phyloP scores from a whole-genome alignment of 2,888 invertebrate species.

The Calliopum simillimum region DNA sequence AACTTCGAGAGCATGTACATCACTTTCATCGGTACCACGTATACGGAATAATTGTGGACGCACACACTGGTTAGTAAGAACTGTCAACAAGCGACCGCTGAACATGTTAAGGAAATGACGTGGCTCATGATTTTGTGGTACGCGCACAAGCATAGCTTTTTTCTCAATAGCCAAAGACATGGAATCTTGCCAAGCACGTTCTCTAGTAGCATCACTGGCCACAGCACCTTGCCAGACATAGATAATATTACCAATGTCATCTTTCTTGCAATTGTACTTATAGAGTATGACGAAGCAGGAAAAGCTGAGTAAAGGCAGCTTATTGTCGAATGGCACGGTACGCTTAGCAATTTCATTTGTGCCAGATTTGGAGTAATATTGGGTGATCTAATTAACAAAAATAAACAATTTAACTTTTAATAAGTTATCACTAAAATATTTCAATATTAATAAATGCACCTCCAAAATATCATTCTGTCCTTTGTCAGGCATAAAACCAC shows the following conservation, averaged over 20 bases:
- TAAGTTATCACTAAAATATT: not conserved
- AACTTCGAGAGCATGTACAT: slow-evolving; percentile 76
- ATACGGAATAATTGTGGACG: slow-evolving; percentile 75
- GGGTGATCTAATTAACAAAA: slow-evolving; percentile 42
- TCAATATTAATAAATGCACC: slow-evolving; percentile 61
- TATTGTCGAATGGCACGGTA: slow-evolving; percentile 50
- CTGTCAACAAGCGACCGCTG: slow-evolving; percentile 74
- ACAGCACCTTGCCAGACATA: slow-evolving; percentile 78
- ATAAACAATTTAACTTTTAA: not conserved
- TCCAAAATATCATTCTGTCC: slow-evolving; percentile 71
- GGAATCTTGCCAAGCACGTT: slow-evolving; percentile 58
- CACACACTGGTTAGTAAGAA: slow-evolving; percentile 72
- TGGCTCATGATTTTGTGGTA: slow-evolving; percentile 78
- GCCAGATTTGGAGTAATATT: slow-evolving; percentile 53
- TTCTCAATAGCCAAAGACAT: slow-evolving; percentile 66
- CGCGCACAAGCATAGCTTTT: slow-evolving; percentile 73
- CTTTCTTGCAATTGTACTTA: slow-evolving; percentile 69
- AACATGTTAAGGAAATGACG: slow-evolving; percentile 80
- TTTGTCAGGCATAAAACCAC: slow-evolving; percentile 80
- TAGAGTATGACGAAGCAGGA: slow-evolving; percentile 77
- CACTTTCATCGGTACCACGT: slow-evolving; percentile 70
- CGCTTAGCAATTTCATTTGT: slow-evolving; percentile 52
- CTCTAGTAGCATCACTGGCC: slow-evolving; percentile 68
- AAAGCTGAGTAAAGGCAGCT: slow-evolving; percentile 57
- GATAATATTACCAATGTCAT: slow-evolving; percentile 71